phyloP scores from a whole-genome alignment of 2,113 vertebrate species.

The Phaetusa simplex region DNA sequence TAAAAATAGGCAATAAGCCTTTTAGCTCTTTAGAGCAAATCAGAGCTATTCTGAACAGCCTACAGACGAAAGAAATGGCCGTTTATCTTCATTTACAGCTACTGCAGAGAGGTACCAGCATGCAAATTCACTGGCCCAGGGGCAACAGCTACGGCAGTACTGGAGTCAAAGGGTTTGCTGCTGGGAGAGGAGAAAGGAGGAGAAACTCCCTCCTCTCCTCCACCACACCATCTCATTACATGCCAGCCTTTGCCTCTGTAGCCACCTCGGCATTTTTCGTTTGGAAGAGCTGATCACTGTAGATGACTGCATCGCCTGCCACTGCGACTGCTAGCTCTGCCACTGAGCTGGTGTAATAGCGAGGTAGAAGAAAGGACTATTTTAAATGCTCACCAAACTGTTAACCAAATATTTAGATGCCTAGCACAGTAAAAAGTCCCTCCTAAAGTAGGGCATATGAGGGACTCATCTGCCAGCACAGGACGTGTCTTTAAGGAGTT shows the following conservation, averaged over 20 bases:
- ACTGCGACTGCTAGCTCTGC: not conserved
- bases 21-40: slow-evolving; percentile 48
- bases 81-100: slow-evolving; percentile 56
- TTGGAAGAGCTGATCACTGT: not conserved
- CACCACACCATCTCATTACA: not conserved
- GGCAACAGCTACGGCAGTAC: not conserved
- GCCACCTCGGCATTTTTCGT: accelerated
- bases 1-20: slow-evolving; percentile 43
- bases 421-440: not conserved
- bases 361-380: not conserved
- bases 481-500: not conserved
- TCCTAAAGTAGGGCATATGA: not conserved
- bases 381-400: not conserved
- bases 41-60: slow-evolving; percentile 31
- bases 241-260: not conserved
- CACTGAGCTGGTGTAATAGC: not conserved
- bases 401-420: not conserved
- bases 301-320: not conserved
- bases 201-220: not conserved
- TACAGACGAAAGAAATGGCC: not conserved
- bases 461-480: not conserved
- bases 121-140: not conserved
- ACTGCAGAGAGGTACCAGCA: not conserved
- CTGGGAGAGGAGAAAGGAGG: not conserved
- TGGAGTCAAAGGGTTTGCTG: not conserved